These are phyloP conservation scores for Argyra leucocephala DNA, from an alignment of 2,888 invertebrate species.

Conservation along the genomic window DNA sequence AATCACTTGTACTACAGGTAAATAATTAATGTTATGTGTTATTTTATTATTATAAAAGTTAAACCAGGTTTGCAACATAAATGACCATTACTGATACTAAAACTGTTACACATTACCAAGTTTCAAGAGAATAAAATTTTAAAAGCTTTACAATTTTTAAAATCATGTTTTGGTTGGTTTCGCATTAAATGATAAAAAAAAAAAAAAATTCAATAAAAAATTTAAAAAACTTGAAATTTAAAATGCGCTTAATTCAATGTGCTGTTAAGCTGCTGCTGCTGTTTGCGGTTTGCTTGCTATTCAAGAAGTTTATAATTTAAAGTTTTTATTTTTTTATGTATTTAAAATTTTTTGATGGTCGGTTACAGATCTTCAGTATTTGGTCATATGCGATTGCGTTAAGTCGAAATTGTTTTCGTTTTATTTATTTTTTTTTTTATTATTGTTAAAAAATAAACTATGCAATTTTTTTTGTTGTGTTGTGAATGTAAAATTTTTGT, in stretches of 20 bases:
- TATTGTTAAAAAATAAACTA: too few species aligned
- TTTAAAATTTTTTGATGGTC: neutral
- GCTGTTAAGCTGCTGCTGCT: too few species aligned
- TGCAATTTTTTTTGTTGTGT: too few species aligned
- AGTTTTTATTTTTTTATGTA: neutral
- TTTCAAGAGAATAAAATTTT: slow-evolving; percentile 1
- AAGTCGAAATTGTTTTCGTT: neutral
- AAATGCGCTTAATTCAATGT: too few species aligned
- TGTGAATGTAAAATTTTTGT: too few species aligned
- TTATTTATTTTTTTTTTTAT: too few species aligned
- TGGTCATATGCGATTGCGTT: slow-evolving; percentile 6
- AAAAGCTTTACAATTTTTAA: neutral
- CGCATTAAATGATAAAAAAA: neutral
- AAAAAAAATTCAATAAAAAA: too few species aligned
- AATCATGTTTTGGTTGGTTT: neutral
- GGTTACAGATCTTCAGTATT: neutral
- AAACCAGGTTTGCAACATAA: too few species aligned
- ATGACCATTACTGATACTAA: neutral
- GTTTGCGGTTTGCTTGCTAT: neutral
- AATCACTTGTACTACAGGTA: too few species aligned
- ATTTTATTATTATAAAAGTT: too few species aligned
- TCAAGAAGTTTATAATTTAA: neutral
- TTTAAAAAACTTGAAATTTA: too few species aligned
- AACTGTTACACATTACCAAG: slow-evolving; percentile 1
- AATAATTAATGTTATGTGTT: too few species aligned